Base-by-base conservation (phyloP, 2,797 vertebrate species). In the Neostethus bicornis region DNA sequence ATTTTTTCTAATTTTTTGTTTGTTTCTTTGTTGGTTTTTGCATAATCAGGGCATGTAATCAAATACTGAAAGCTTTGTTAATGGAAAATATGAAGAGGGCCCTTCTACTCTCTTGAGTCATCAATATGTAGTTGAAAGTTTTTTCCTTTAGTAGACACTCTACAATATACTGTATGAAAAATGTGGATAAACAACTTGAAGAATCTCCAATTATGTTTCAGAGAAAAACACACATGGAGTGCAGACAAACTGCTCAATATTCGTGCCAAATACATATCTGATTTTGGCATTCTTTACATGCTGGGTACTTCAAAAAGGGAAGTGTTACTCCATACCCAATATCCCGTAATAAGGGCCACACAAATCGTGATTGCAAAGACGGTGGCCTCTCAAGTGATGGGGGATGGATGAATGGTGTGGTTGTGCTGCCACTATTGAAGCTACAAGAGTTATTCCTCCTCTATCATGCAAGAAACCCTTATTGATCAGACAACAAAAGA, bases 301-400 rank as follows among this genome's bases (percentile, higher is more conserved):
- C 50, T 14, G 31, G 41, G 41, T 39, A 11, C 29, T 31, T 56
- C 17, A 42, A 51, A 19, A 47, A 35, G 14, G 62, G 63, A 62
- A 37, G 45, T 51, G 20, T 81, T 61, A 77, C 65, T 76, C 25
- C 12, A 34, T 72, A 70, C 66, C 14, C 53, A 25, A 60, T 60
- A 75, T 78, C 75, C 60, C 78, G 71, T 77, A 79, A 84, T 86
- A 77, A 80, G 58, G 62, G 68, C 57, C 71, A 76, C 73, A 75
- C 60, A 69, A 69, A 84, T 75, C 79, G 84, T 86, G 80, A 74
- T 58, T 54, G 66, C 70, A 63, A n/a, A 50, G 37, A 68, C 64
- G 62, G 35, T 53, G 50, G 73, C 63, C 61, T 74, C 55, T 46
- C 1, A 35, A 49, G 31, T 16, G 55, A 44, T 20, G 61, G 43